phyloP scores from a whole-genome alignment of 2,113 vertebrate genomes.

The Alectura lathami region DNA sequence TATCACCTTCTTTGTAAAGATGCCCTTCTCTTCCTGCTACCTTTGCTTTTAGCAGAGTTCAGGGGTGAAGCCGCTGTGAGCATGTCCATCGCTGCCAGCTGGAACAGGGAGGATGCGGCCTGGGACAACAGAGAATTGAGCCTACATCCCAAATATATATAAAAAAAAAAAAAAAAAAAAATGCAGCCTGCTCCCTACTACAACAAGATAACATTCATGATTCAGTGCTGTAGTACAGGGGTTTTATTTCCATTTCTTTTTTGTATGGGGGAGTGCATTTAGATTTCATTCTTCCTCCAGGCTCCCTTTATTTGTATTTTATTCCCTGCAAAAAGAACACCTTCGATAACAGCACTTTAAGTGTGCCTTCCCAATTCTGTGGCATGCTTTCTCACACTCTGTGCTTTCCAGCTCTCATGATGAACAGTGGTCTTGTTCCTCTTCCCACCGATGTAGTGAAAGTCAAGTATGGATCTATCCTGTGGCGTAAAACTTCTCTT shows the following conservation, averaged over 20 bases:
- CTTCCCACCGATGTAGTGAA: not conserved
- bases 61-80: not conserved
- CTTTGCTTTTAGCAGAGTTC: not conserved
- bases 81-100: not conserved
- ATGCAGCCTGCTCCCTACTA: not conserved
- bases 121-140: too few species aligned
- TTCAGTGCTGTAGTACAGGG: not conserved
- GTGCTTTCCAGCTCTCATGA: not conserved
- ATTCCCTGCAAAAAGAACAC: not conserved
- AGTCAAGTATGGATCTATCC: not conserved
- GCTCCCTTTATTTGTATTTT: not conserved
- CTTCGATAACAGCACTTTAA: not conserved
- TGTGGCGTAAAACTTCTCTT: fast-evolving
- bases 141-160: not conserved
- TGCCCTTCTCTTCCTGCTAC: not conserved
- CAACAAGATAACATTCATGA: not conserved
- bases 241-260: not conserved
- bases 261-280: not conserved
- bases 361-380: not conserved
- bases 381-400: not conserved
- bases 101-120: not conserved
- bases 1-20: not conserved
- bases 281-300: not conserved
- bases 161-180: not conserved
- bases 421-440: not conserved